These are phyloP conservation scores for Alethe diademata DNA, from an alignment of 2,113 vertebrate species.

Conservation along the genomic window DNA sequence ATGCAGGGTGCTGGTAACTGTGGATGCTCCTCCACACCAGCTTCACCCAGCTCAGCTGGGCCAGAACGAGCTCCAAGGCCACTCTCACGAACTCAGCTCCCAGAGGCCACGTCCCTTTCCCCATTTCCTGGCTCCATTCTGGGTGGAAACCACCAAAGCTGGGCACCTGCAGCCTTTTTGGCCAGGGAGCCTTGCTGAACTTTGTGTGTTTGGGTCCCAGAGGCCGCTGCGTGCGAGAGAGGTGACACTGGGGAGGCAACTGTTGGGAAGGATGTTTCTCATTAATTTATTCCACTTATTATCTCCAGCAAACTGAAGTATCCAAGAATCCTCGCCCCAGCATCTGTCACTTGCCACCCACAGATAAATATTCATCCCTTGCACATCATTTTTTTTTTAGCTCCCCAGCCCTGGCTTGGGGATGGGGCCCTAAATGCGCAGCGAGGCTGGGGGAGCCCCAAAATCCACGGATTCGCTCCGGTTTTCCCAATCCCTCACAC, in stretches of 20 bases:
- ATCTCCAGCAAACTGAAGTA: conserved; percentile 21
- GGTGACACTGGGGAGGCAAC: not conserved
- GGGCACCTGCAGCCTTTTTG: not conserved
- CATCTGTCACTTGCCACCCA: conserved; percentile 45
- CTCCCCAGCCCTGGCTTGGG: not conserved
- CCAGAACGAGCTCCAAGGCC: not conserved
- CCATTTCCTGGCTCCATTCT: not conserved
- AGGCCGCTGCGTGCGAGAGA: not conserved
- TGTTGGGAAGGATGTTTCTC: not conserved
- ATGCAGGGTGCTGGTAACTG: not conserved
- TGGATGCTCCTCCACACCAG: not conserved
- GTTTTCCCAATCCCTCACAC: not conserved
- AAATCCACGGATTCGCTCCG: not conserved
- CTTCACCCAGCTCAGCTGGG: not conserved
- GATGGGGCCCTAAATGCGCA: not conserved
- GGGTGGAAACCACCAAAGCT: not conserved
- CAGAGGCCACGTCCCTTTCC: not conserved
- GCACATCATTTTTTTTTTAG: not conserved
- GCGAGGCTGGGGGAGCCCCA: not conserved
- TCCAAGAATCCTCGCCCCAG: not conserved
- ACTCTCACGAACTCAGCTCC: not conserved
- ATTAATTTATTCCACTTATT: not conserved
- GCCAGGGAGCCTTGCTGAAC: not conserved
- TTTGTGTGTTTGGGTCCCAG: not conserved
- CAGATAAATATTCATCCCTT: conserved; percentile 30